A percentile compares a stretch with the other conserved stretches of the same genome.
phyloP scores from a whole-genome alignment of 2,888 invertebrate species.

The Caenorhabditis auriculariae region DNA sequence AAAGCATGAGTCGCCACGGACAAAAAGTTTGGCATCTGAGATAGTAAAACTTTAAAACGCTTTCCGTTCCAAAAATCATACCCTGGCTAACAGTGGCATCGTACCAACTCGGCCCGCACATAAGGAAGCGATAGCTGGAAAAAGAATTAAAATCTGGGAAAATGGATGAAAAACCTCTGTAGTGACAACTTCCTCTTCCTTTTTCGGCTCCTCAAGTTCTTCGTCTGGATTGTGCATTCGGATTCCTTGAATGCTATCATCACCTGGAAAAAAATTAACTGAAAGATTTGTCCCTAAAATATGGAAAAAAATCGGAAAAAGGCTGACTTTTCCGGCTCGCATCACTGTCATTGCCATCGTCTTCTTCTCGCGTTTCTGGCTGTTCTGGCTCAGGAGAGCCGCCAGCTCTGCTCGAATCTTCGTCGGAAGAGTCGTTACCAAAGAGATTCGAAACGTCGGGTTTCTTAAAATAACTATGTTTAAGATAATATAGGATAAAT shows the following conservation, averaged over 20 bases:
- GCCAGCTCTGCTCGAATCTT: no score
- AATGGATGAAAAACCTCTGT: slow-evolving; percentile 8
- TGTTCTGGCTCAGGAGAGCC: not conserved
- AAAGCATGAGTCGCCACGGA: slow-evolving; percentile 96
- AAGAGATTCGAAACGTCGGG: no score
- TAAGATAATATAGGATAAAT: no score
- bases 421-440: no score
- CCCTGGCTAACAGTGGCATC: no score
- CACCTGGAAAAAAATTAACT: slow-evolving; percentile 2
- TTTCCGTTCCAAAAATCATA: no score
- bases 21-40: slow-evolving; percentile 85
- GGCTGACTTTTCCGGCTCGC: slow-evolving; percentile 17
- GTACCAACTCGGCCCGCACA: not conserved
- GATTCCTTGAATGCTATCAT: slow-evolving; percentile 25
- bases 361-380: slow-evolving; percentile 1
- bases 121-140: not conserved
- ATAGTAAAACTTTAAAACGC: not conserved
- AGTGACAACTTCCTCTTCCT: slow-evolving; percentile 11
- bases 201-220: slow-evolving; percentile 18
- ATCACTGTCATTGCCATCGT: slow-evolving; percentile 13
- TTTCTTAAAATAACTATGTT: no score
- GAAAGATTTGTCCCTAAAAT: not conserved
- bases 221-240: slow-evolving; percentile 32
- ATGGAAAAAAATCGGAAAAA: not conserved
- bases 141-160: not conserved